Evolutionary conservation across 2,113 vertebrate genomes (phyloP).

Genomic region (Mustelus asterias): DNA sequence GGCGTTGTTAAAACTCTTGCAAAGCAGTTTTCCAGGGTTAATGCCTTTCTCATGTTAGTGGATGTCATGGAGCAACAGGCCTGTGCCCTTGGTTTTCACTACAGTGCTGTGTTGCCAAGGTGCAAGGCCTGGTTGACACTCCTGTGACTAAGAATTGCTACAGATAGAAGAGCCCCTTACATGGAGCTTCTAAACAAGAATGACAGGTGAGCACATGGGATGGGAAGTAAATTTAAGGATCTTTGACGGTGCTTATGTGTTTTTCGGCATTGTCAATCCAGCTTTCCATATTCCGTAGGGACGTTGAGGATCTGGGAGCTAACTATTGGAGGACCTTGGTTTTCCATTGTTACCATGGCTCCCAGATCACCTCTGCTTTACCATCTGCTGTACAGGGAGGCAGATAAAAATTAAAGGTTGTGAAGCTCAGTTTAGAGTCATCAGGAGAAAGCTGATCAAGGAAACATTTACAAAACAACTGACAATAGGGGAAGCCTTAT

Average conservation of each 20-base stretch:
- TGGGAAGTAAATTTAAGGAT: too few relatives aligned
- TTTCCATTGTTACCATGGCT: too few relatives aligned
- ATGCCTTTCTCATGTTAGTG: neutral
- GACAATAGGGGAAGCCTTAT: neutral
- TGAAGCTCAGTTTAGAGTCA: neutral
- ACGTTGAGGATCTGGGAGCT: too few relatives aligned
- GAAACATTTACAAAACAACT: neutral
- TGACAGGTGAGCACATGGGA: too few relatives aligned
- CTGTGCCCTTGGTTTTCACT: neutral
- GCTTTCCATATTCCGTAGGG: too few relatives aligned
- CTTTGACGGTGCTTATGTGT: too few relatives aligned
- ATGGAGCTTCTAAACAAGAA: neutral
- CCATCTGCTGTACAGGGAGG: too few relatives aligned
- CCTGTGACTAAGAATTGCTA: neutral
- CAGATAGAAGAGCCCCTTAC: neutral
- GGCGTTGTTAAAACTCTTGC: too few relatives aligned
- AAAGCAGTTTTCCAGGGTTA: neutral
- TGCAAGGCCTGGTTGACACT: neutral
- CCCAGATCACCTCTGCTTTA: too few relatives aligned
- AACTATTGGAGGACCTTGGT: too few relatives aligned
- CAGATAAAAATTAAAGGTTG: neutral
- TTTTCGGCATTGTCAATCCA: too few relatives aligned
- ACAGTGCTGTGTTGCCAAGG: neutral
- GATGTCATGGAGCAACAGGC: neutral
- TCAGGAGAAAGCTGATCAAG: neutral